phyloP scores from a whole-genome alignment of 2,113 vertebrate species.

The Etia nguti region DNA sequence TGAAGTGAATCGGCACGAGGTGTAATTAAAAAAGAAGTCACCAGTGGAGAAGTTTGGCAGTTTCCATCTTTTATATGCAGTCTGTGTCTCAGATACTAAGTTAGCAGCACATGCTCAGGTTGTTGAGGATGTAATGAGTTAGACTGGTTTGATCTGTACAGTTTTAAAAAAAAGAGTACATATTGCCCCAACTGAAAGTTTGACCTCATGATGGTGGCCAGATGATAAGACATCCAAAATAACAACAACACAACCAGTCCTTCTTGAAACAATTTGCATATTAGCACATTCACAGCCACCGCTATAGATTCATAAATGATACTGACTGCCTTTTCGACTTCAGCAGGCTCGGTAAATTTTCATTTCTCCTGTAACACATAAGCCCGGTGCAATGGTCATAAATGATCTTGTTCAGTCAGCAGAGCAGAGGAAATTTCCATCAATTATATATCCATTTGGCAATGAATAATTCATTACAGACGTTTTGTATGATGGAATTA shows the following conservation, averaged over 20 bases:
- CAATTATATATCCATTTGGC: constrained; percentile 21
- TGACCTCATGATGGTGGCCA: neutral
- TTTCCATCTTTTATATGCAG: neutral
- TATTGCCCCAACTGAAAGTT: neutral
- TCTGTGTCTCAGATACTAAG: neutral
- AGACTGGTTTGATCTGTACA: neutral
- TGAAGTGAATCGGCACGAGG: too few species aligned
- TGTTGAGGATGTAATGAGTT: neutral
- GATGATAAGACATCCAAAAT: neutral
- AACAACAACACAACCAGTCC: neutral
- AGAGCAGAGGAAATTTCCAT: constrained; percentile 9
- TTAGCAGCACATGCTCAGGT: neutral
- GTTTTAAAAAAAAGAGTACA: neutral
- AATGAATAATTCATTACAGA: constrained; percentile 18
- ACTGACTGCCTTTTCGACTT: neutral
- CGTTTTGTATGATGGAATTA: constrained; percentile 10
- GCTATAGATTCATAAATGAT: neutral
- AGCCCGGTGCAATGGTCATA: neutral
- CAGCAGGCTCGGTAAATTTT: neutral
- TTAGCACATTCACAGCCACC: neutral
- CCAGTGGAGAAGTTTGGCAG: neutral
- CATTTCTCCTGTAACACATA: neutral
- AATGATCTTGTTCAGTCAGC: constrained; percentile 7
- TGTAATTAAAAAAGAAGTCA: too few species aligned
- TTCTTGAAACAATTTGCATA: neutral